Percentiles rank a stretch among this genome's conserved stretches.
Evolutionary conservation across 2,888 invertebrate genomes (phyloP).

Genomic region (Beris morrisii): DNA sequence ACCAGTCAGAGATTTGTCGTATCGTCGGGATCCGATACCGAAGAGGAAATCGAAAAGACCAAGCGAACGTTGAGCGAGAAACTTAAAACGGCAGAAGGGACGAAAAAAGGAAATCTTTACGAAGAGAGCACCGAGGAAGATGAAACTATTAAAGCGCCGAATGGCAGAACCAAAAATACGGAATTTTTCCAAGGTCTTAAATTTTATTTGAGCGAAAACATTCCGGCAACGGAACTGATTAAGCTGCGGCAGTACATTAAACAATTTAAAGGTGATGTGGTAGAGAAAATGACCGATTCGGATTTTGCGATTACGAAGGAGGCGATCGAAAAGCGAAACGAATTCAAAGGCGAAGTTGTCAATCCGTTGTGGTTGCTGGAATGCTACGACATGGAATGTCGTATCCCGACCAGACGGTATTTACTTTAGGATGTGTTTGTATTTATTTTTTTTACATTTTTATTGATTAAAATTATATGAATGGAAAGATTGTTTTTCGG

Average conservation of each 20-base stretch:
- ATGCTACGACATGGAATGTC: slow-evolving; percentile 43
- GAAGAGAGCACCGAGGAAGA: slow-evolving; percentile 54
- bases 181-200: slow-evolving; percentile 40
- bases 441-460: background rate
- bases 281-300: slow-evolving; percentile 31
- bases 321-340: background rate
- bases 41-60: slow-evolving; percentile 51
- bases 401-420: slow-evolving; percentile 43
- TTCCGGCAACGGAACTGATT: slow-evolving; percentile 39
- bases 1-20: background rate
- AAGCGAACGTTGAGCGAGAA: slow-evolving; percentile 2
- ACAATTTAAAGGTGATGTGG: slow-evolving; percentile 39
- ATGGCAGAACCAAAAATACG: background rate
- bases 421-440: background rate
- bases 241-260: slow-evolving; percentile 42
- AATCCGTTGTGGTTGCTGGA: slow-evolving; percentile 44
- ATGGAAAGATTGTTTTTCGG: too few species aligned
- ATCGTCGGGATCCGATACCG: slow-evolving; percentile 47
- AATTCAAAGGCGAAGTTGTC: slow-evolving; percentile 41
- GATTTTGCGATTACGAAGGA: slow-evolving; percentile 41
- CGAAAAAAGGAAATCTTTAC: slow-evolving; percentile 38
- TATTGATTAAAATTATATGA: too few species aligned
- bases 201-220: slow-evolving; percentile 42
- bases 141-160: slow-evolving; percentile 40
- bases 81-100: slow-evolving; percentile 10